Evolutionary conservation across 2,113 vertebrate genomes (phyloP), one percentile per base, ranked within the genome.

Genomic region (Vidua macroura): DNA sequence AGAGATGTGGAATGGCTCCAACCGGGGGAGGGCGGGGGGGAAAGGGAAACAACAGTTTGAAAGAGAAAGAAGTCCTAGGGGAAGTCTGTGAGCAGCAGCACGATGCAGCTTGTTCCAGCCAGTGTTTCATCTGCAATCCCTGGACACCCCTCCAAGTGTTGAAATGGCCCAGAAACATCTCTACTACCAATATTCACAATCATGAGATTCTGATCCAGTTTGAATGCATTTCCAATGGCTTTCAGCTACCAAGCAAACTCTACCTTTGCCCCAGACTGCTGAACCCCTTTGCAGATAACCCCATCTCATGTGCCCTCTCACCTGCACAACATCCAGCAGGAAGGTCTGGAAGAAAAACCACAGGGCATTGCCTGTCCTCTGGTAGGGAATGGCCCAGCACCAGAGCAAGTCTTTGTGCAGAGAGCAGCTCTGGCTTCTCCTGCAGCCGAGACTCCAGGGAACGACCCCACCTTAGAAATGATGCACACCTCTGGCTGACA

Each of bases 291-390:
- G 37, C 56, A 44, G 51, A n/a, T 39, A 44, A 58, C 18, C 51
- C 62, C 53, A 15, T 28, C 44, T 58, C 48, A 39, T 3, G 2
- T 11, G 30, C 56, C 18, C n/a, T 22, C 94, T 96, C 86, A 98
- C 98, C 97, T 98, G 96, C 12, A 97, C 98, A 17, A 98, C 94
- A 48, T 98, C 98, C 93, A 98, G 83, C 2, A 98, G 95, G 89
- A 98, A 98, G 17, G 98, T 97, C 64, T 98, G 98, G 81, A 98
- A 72, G 69, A 98, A 98, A 46, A 98, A 94, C 7, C 86, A 74
- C 1, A 98, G 91, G 23, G 92, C 90, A 10, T 96, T 95, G 31
- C 94, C 80, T 1, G 97, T 98, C 17, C 98, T 92, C 90, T 98
- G 98, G 96, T 97, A 92, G 1, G 98, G 98, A 69, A 97, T 77